Conservation (phyloP, 1,140 invertebrate genomes). For the Helicorthomorpha holstii region DNA sequence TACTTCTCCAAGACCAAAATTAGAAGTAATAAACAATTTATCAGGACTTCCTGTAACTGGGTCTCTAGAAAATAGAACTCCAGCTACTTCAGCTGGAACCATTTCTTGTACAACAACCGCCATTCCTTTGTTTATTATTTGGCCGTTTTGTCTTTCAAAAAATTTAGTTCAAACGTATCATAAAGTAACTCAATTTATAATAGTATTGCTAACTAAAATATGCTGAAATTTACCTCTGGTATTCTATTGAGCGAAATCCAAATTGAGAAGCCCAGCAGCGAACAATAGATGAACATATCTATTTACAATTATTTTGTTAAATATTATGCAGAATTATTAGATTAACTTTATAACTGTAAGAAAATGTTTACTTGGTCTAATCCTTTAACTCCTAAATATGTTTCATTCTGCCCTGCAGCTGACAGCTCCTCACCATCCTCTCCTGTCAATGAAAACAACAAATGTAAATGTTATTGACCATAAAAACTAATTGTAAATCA, state of each 20-base stretch:
- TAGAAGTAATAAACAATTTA: conserved; percentile 50
- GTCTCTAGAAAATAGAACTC: conserved; percentile 63
- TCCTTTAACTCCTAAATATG: conserved; percentile 43
- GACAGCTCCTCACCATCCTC: conserved; percentile 61
- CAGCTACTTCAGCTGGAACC: conserved; percentile 47
- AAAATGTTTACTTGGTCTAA: conserved; percentile 16
- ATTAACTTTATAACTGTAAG: not conserved
- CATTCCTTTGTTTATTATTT: conserved; percentile 43
- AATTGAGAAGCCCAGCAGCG: conserved; percentile 66
- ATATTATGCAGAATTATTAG: not conserved
- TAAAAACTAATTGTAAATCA: not conserved
- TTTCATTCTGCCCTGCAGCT: conserved; percentile 69
- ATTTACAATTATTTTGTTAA: not conserved
- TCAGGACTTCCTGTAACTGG: conserved; percentile 47
- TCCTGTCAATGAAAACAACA: conserved; percentile 10
- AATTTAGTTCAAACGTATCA: not conserved
- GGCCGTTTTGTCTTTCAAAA: conserved; percentile 39
- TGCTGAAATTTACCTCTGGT: conserved; percentile 33
- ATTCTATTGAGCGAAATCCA: conserved; percentile 50
- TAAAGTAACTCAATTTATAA: not conserved
- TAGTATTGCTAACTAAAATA: not conserved
- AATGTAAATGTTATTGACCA: not conserved
- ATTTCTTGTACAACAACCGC: conserved; percentile 67
- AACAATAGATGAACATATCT: conserved; percentile 38
- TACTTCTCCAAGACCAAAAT: conserved; percentile 65